Evolutionary conservation across 2,888 invertebrate genomes (phyloP), one percentile per base, ranked within the genome.

Genomic region (Encarsia formosa): DNA sequence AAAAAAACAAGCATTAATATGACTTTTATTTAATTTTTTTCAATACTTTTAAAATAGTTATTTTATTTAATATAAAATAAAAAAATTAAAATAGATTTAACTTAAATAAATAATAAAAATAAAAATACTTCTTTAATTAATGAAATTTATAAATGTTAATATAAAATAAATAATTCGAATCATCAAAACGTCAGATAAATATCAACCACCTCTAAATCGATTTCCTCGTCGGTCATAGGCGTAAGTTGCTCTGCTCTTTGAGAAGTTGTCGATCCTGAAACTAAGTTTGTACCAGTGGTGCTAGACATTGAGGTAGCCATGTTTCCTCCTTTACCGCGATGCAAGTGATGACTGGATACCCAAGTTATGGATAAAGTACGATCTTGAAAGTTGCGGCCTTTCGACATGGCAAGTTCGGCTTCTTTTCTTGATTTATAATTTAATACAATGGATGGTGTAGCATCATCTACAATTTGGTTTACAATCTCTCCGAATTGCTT

Each of bases 401-500:
- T 86, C 52, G 83, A 76, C 62, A 86, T 74, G 2, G 88, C 91
- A 57, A 83, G 78, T 72, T 91, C 91, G 0, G 91, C 91, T 66
- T 88, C 87, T 66, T 86, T 84, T 39, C 91, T 79, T 31, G 83
- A 80, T 63, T 84, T 83, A 76, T 84, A 92, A 70, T 86, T 86
- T 46, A 91, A 75, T 39, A 86, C 82, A 59, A 89, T 78, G 64
- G 87, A 85, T 15, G 91, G 91, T 54, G 87, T 82, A 24, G 82
- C 81, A 45, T 84, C 81, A 68, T 88, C 87, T 59, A 85, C 84
- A 49, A 84, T 81, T 68, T 89, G 87, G 70, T 88, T 88, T n/a
- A 86, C 85, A 59, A 95, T 86, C 69, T 89, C 89, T 45, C 93
- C 93, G 74, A 83, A 92, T 83, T 87, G 85, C 91, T 92, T 75